Percentiles rank a stretch among this genome's conserved stretches.
Conservation (phyloP, 1,140 invertebrate species). For the Microplitis demolitor region DNA sequence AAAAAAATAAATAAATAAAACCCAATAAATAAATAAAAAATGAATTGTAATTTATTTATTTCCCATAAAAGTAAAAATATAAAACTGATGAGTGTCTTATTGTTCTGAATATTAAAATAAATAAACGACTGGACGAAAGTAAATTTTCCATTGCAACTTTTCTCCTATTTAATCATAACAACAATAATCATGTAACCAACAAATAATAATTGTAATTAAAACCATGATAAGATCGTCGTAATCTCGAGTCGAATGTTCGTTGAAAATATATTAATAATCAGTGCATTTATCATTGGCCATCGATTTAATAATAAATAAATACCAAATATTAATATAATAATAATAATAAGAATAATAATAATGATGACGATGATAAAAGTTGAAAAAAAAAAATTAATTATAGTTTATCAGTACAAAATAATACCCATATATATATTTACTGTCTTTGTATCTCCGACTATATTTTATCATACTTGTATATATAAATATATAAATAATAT, state of each 20-base stretch:
- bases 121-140: slow-evolving; percentile 51
- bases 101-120: slow-evolving; percentile 41
- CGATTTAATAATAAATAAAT: no score
- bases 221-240: background rate
- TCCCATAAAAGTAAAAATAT: slow-evolving; percentile 35
- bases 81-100: slow-evolving; percentile 61
- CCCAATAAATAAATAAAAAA: slow-evolving; percentile 14
- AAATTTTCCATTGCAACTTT: slow-evolving; percentile 25
- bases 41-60: slow-evolving; percentile 31
- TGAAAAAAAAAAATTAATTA: background rate
- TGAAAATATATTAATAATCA: no score
- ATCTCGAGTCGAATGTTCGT: no score
- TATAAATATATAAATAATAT: no score
- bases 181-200: background rate
- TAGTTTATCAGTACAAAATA: slow-evolving; percentile 1
- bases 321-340: background rate
- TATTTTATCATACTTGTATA: slow-evolving; percentile 4
- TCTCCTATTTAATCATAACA: background rate
- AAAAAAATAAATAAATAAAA: slow-evolving; percentile 1
- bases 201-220: background rate
- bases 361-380: background rate
- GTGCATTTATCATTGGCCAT: no score
- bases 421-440: background rate
- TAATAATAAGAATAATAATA: background rate
- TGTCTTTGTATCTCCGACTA: background rate